These are phyloP conservation scores for Drosophila neutralis DNA, from an alignment of 2,888 invertebrate genomes.

Conservation along the genomic window DNA sequence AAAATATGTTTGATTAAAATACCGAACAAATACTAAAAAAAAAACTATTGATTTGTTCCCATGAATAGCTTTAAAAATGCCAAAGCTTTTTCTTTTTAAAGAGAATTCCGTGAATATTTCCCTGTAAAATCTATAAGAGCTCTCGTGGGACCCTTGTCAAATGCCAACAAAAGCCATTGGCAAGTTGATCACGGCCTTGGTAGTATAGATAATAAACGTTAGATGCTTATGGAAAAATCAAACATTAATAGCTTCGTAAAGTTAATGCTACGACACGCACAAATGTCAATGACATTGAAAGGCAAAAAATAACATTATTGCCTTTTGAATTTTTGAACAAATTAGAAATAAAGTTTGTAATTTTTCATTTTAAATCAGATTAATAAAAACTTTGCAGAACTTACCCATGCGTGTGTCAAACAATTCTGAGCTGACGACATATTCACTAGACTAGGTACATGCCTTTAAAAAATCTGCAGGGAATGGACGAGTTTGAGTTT, in stretches of 20 bases:
- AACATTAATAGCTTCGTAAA: slow-evolving; percentile 34
- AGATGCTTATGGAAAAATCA: slow-evolving; percentile 16
- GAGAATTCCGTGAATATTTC: slow-evolving; percentile 1
- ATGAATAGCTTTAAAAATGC: background rate
- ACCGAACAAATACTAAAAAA: background rate
- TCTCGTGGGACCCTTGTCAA: slow-evolving; percentile 56
- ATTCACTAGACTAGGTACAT: background rate
- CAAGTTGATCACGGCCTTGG: slow-evolving; percentile 16
- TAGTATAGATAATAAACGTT: background rate
- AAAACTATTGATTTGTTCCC: background rate
- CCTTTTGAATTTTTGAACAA: slow-evolving; percentile 9
- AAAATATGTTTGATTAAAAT: background rate
- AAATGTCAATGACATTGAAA: slow-evolving; percentile 9
- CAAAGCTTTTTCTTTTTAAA: background rate
- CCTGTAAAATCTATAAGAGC: slow-evolving; percentile 12
- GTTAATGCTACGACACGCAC: slow-evolving; percentile 12
- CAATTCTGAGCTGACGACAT: background rate
- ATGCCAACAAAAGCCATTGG: slow-evolving; percentile 10
- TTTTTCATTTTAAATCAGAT: slow-evolving; percentile 1
- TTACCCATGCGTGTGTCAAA: background rate
- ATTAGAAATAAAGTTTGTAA: slow-evolving; percentile 25
- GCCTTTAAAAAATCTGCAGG: background rate
- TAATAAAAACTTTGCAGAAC: background rate
- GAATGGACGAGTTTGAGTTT: background rate
- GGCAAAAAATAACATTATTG: slow-evolving; percentile 13